Percentiles rank a stretch among this genome's conserved stretches.
These are phyloP conservation scores for Aphelinus atriplicis DNA, from an alignment of 1,140 invertebrate species.

Conservation along the genomic window DNA sequence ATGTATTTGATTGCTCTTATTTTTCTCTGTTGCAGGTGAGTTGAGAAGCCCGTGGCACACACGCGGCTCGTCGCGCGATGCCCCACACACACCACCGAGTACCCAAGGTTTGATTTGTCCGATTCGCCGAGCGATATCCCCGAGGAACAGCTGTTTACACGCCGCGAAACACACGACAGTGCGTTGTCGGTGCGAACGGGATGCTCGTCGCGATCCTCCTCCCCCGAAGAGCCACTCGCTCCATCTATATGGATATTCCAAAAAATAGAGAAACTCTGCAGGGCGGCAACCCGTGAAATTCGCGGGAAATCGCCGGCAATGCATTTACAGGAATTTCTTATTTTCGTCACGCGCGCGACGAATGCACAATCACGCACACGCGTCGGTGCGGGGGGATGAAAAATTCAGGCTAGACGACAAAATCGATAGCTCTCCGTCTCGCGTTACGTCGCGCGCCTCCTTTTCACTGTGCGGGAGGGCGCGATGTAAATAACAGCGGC, in stretches of 20 bases:
- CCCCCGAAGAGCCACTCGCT: no score
- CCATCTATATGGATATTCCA: no score
- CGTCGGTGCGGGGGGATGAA: constrained; percentile 1
- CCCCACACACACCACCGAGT: not conserved
- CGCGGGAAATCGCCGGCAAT: not conserved
- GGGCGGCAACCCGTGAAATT: no score
- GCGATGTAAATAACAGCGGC: not conserved
- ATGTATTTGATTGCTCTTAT: not conserved
- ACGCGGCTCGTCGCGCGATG: not conserved
- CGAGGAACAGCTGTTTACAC: no score
- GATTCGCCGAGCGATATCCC: no score
- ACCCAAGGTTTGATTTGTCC: constrained; percentile 10
- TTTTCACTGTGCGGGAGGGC: constrained; percentile 1
- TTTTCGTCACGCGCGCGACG: not conserved
- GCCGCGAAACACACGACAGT: no score
- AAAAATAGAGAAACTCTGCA: no score
- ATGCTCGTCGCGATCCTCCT: no score
- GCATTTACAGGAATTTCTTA: constrained; percentile 14
- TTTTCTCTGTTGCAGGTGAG: constrained; percentile 32
- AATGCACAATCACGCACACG: not conserved
- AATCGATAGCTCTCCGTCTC: constrained; percentile 44
- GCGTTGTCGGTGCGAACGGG: no score
- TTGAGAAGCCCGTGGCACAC: no score
- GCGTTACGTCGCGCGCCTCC: not conserved
- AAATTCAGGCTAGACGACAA: constrained; percentile 41